Base-by-base conservation (phyloP, 2,888 invertebrate species). In the Drosophila falleni region DNA sequence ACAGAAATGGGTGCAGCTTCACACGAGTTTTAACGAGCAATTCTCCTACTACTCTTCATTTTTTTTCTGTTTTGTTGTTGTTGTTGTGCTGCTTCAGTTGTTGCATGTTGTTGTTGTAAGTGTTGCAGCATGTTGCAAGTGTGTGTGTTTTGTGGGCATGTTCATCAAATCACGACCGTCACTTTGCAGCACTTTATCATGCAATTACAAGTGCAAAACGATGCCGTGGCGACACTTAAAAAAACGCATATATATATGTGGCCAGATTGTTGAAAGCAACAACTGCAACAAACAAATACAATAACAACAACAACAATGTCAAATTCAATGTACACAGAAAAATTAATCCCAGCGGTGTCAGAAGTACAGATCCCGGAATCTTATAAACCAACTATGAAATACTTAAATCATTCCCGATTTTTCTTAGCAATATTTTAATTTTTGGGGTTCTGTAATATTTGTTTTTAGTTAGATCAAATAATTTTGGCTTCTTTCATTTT, bases 151-250 rank as follows among this genome's bases (percentile, higher is more conserved):
- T 53, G 50, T 53, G 46, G 26, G 35, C 66, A 42, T 78, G 59
- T 73, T 62, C 68, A 78, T 78, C 74, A 75, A 75, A 78, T 75
- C 75, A 68, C 63, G 55, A 49, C 62, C 75, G 46, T 75, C 79
- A 79, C 75, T 82, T 82, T 56, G 71, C 53, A 55, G 80, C 83
- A 80, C 89, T 88, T 83, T 83, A 86, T 80, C 83, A 80, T 66
- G 83, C 87, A 86, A 88, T 83, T 83, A 86, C 86, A 67, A 59
- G 54, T 29, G 86, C 61, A 67, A 63, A 88, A 69, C 67, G 75
- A 71, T 85, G 49, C 56, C 66, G 60, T 64, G 68, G 49, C 49
- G 49, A n/a, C 67, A 61, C 55, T 49, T 51, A 54, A 61, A 42
- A 11, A 51, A 41, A 31, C 54, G 13, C 33, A 33, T 35, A 16